Conservation (phyloP, 2,797 vertebrate species). For the Tachyglossus aculeatus region DNA sequence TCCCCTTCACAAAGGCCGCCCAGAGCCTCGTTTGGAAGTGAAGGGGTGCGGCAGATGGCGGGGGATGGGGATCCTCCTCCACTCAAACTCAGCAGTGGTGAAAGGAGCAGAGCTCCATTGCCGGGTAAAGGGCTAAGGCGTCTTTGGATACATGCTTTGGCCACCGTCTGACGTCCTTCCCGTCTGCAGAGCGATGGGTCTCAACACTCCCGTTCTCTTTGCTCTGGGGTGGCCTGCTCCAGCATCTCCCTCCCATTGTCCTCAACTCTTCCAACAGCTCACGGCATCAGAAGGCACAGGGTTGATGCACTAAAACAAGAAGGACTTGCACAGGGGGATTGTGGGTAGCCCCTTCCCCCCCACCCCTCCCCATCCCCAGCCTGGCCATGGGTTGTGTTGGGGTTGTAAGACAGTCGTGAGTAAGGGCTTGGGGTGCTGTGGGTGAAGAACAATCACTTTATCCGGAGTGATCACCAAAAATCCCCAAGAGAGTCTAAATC, state of each 20-base stretch:
- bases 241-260: background rate
- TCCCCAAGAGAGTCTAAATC: conserved; percentile 32
- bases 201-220: background rate
- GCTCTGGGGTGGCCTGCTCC: background rate
- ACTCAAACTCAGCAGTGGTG: too few species aligned
- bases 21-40: too few species aligned
- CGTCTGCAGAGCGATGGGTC: too few species aligned
- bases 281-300: conserved; percentile 70
- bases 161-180: background rate
- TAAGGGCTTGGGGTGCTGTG: background rate
- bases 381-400: background rate
- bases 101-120: background rate
- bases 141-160: background rate
- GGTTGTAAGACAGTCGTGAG: background rate
- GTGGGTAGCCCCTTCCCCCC: conserved; percentile 12
- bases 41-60: too few species aligned
- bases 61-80: too few species aligned
- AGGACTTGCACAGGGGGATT: conserved; percentile 41
- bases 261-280: conserved; percentile 27
- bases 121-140: background rate
- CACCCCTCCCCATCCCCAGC: background rate
- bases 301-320: conserved; percentile 43
- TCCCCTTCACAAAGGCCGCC: too few species aligned
- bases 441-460: background rate
- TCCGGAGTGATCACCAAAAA: conserved; percentile 38